Base-by-base conservation (phyloP, 2,888 invertebrate genomes). In the Pristionchus exspectatus region DNA sequence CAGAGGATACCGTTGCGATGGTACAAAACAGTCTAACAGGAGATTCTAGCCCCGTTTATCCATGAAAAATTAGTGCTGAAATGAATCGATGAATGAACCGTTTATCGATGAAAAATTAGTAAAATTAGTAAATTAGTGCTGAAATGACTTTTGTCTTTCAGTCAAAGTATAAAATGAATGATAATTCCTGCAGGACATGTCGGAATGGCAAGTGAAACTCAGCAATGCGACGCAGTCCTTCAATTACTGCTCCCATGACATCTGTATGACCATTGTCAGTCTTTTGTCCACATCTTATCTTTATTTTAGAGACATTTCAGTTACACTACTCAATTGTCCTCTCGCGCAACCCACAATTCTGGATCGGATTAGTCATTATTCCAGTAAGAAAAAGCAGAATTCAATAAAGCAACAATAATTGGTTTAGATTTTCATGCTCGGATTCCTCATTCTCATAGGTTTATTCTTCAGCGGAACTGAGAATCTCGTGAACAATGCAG, bases 401-500 rank as follows among this genome's bases (percentile, higher is more conserved):
- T 33, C 3, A 38, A 38, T 38, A 44, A 54, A 14, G n/a, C 12
- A 63, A 9, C 2, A 24, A n/a, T 12, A 50, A n/a, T n/a, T 44
- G 12, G n/a, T 54, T 81, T 21, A 81, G 81, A 81, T 81, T 24
- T 81, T 81, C 50, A 44, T 81, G 81, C 81, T 81, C 12, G 81
- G 81, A n/a, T 81, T 81, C 50, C 50, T 81, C 12, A 81, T 81
- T 27, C 50, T 81, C 81, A 81, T 81, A 18, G 81, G 81, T 44
- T 54, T 81, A 14, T 81, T 81, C 81, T 81, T 81, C 54, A 81
- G 81, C n/a, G 81, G 81, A 27, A 44, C 81, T 5, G 81, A 81
- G 81, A 81, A 81, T 81, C 81, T 81, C 81, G 81, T 81, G 27
- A 81, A 81, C 9, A 81, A 81, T 81, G 81, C 81, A 3, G 81